These are phyloP conservation scores for Aradophagus sp. DNA, from an alignment of 1,140 invertebrate genomes.

Conservation along the genomic window DNA sequence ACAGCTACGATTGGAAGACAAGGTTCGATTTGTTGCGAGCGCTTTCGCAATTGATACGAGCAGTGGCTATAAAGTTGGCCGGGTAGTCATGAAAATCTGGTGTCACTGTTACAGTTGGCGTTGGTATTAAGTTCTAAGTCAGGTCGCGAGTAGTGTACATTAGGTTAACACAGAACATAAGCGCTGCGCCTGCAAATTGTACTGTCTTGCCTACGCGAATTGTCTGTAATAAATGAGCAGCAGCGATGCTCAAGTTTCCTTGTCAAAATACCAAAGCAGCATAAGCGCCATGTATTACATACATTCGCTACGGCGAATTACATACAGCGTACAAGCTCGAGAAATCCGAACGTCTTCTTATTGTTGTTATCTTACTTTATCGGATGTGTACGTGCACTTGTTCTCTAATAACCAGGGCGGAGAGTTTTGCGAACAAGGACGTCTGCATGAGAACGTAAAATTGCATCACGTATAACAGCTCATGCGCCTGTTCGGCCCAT, in stretches of 20 bases:
- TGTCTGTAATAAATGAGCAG: slow-evolving; percentile 57
- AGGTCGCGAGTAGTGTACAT: slow-evolving; percentile 37
- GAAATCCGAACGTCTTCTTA: slow-evolving; percentile 45
- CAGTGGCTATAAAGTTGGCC: too few species aligned
- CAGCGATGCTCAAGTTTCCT: slow-evolving; percentile 48
- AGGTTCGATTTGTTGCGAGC: too few species aligned
- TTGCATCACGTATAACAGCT: slow-evolving; percentile 28
- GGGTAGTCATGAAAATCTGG: too few species aligned
- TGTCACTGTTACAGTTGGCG: too few species aligned
- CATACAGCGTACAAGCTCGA: slow-evolving; percentile 40
- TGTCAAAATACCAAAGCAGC: slow-evolving; percentile 48
- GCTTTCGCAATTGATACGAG: too few species aligned
- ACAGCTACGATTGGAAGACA: too few species aligned
- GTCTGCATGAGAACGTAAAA: slow-evolving; percentile 25
- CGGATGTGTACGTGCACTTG: slow-evolving; percentile 45
- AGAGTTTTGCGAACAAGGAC: slow-evolving; percentile 33
- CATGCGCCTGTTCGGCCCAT: neutral
- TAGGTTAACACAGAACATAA: slow-evolving; percentile 38
- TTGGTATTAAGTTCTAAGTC: slow-evolving; percentile 45
- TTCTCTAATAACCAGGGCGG: slow-evolving; percentile 36
- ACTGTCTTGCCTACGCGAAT: slow-evolving; percentile 58
- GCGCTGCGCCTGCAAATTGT: slow-evolving; percentile 57
- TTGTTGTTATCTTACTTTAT: slow-evolving; percentile 41
- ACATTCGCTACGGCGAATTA: slow-evolving; percentile 27
- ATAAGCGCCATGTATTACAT: slow-evolving; percentile 50